Base-by-base conservation (phyloP, 2,113 vertebrate species). In the Typhlomys cinereus region DNA sequence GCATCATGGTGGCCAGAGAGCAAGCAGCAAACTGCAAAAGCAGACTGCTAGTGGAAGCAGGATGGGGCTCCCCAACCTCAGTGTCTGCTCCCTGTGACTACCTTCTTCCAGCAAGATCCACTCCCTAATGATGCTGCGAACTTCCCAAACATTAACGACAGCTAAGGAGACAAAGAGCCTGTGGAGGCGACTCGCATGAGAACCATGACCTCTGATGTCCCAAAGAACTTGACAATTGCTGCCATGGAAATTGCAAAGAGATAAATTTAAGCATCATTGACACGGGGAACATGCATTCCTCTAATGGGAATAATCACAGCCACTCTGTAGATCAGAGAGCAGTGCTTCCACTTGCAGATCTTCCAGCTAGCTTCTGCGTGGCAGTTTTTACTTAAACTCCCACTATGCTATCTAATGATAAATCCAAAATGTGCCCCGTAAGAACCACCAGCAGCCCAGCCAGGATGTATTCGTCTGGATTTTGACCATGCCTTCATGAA, bases 401-500 rank as follows among this genome's bases (percentile, higher is more conserved):
- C 46, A 71, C 52, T 70, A 5, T 57, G 12, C 29, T 88, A 44
- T 79, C 12, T 21, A 81, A 29, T 14, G 69, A 21, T 44, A 90
- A 74, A 66, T 50, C 31, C 39, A 78, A 84, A 59, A 71, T 46
- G 15, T 79, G 18, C 15, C 46, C 69, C 52, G 52, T 31, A 39
- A 59, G 29, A 75, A 90, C 86, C 25, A 82, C 3, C 88, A n/a
- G 29, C 96, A 96, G 88, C 0, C 5, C 70, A 87, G 69, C 31
- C 86, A 52, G 73, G 50, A 75, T 23, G 78, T 66, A 52, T 61
- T 90, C n/a, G n/a, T n/a, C 71, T 61, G 29, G 27, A 81, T 78
- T 52, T 29, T 85, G 91, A 41, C 10, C 0, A 29, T 13, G 11
- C 9, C 0, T 90, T 27, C 20, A 88, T 92, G 48, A 21, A 44